Conservation (phyloP, 2,113 vertebrate species). For the Tenebrosternarchus preto region DNA sequence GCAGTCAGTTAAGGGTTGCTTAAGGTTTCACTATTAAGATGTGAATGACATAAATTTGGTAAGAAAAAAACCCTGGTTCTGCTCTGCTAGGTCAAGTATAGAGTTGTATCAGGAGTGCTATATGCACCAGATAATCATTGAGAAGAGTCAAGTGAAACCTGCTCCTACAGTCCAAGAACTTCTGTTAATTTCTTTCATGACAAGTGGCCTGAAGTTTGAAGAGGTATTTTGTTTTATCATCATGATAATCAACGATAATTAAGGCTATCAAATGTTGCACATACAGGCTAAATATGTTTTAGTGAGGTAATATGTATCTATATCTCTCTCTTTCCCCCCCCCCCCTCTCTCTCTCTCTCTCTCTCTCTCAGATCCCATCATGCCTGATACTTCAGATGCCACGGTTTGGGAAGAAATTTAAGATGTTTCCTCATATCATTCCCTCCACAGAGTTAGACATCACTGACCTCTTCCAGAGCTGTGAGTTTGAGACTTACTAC, state of each 20-base stretch:
- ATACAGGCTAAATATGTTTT: no score
- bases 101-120: constrained; percentile 72
- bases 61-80: neutral
- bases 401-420: constrained; percentile 80
- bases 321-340: no score
- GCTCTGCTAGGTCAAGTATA: constrained; percentile 62
- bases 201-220: constrained; percentile 76
- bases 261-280: neutral
- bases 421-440: constrained; percentile 80
- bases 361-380: constrained; percentile 67
- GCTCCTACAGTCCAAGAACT: constrained; percentile 78
- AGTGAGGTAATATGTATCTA: no score
- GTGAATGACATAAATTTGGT: no score
- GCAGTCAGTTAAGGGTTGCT: no score
- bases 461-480: constrained; percentile 74
- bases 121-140: constrained; percentile 79
- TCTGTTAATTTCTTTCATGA: constrained; percentile 76
- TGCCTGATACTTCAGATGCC: constrained; percentile 82
- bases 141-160: constrained; percentile 69
- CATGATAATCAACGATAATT: neutral
- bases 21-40: no score
- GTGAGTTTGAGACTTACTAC: constrained; percentile 61
- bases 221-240: constrained; percentile 61
- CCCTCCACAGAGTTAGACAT: constrained; percentile 79
- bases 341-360: neutral